A percentile compares a stretch with the other conserved stretches of the same genome.
Conservation (phyloP, 2,797 vertebrate genomes). For the Chelidonichthys spinosus region DNA sequence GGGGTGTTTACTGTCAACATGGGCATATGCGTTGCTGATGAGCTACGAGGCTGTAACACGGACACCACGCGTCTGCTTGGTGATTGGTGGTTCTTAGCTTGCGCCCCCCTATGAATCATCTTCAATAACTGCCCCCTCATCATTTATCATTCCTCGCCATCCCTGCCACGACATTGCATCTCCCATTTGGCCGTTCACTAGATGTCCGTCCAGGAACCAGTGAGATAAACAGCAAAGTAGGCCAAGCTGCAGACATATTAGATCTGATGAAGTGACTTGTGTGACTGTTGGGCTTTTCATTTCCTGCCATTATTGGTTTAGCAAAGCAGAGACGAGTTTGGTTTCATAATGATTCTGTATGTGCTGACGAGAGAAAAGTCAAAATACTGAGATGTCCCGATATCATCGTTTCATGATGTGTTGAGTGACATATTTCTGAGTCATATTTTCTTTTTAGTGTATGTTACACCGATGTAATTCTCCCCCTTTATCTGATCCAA, state of each 20-base stretch:
- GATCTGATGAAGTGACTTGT: constrained; percentile 33
- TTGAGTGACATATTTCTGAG: not conserved
- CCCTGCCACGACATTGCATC: constrained; percentile 2
- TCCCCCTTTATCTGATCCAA: not conserved
- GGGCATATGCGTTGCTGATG: constrained; percentile 1
- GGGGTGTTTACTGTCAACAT: not conserved
- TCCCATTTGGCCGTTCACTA: constrained; percentile 25
- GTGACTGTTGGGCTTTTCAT: constrained; percentile 30
- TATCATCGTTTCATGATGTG: not conserved
- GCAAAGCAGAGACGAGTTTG: constrained; percentile 27
- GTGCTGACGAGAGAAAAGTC: not conserved
- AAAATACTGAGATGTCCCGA: not conserved
- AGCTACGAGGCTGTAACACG: not conserved
- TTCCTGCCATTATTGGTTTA: constrained; percentile 36
- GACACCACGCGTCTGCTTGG: not conserved
- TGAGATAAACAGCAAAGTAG: constrained; percentile 40
- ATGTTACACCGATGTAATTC: not conserved
- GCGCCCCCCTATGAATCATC: constrained; percentile 30
- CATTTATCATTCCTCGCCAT: constrained; percentile 28
- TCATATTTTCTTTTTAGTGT: not conserved
- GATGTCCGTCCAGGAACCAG: constrained; percentile 35
- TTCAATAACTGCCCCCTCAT: constrained; percentile 19
- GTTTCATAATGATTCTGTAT: constrained; percentile 26
- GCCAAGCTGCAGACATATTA: constrained; percentile 38
- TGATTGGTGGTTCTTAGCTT: constrained; percentile 11